Percentiles rank a stretch among this genome's conserved stretches.
These are phyloP conservation scores for Malthinus seriepunctatus DNA, from an alignment of 2,888 invertebrate species.

Conservation along the genomic window DNA sequence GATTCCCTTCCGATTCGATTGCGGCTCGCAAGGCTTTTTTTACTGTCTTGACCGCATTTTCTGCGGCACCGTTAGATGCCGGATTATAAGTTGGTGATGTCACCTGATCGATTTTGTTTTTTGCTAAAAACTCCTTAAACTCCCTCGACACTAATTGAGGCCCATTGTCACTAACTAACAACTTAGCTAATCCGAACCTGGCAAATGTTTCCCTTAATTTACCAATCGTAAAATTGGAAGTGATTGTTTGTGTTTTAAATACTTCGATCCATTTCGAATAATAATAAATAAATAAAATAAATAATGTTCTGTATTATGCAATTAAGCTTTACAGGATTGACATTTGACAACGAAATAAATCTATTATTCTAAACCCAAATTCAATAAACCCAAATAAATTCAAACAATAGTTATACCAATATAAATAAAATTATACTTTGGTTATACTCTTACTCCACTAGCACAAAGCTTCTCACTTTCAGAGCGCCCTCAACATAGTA, in stretches of 20 bases:
- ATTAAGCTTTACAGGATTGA: too few relatives aligned
- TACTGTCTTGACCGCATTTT: conserved; percentile 14
- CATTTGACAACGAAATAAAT: too few relatives aligned
- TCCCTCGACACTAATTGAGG: neutral
- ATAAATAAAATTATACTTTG: too few relatives aligned
- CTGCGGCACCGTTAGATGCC: conserved; percentile 5
- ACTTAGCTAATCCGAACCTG: conserved; percentile 1
- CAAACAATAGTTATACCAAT: too few relatives aligned
- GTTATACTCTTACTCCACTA: too few relatives aligned
- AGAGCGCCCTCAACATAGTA: too few relatives aligned
- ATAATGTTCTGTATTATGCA: too few relatives aligned
- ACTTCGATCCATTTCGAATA: conserved; percentile 4
- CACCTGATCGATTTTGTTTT: conserved; percentile 5
- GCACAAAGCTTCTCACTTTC: too few relatives aligned
- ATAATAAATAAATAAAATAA: too few relatives aligned
- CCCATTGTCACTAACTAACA: neutral
- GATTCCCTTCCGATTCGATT: neutral
- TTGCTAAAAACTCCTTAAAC: neutral
- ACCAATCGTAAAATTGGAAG: neutral
- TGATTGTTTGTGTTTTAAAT: neutral
- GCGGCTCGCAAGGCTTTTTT: neutral
- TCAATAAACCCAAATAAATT: too few relatives aligned
- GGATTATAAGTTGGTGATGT: conserved; percentile 4
- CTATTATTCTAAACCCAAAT: too few relatives aligned
- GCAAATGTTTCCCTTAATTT: conserved; percentile 9